Base-by-base conservation (phyloP, 2,113 vertebrate genomes). In the Dascyllus trimaculatus region DNA sequence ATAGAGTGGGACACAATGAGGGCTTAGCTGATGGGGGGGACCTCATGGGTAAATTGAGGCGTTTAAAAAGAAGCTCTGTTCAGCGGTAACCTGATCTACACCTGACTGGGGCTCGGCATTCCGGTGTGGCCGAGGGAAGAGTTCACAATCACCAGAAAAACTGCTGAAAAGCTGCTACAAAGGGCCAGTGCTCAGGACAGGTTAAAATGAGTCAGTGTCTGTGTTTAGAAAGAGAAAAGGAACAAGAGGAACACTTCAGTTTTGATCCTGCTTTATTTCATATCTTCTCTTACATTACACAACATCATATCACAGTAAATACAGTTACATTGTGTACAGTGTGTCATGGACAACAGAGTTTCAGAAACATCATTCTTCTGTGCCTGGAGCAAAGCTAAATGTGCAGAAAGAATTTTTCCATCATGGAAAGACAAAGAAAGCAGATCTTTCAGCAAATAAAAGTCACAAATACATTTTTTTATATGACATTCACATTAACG, bases 21-120 rank as follows among this genome's bases (percentile, higher is more conserved):
- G 81, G 82, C 85, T 89, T 91, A 86, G 91, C 92, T 89, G 89
- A 84, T 79, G 78, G 87, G 76, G 88, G 88, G 82, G 73, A 82
- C 77, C 90, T 92, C 83, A 87, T 88, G 85, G 93, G 90, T 92
- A 93, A 93, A 94, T 88, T 73, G 86, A 92, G 89, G 85, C 85
- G 86, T 90, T 94, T 92, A 92, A 94, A 95, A 93, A 93, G 92
- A 88, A 93, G 90, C 93, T 94, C 94, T 95, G 94, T 95, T 95
- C 91, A 78, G 84, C 8, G 63, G 95, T 93, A 95, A 95, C 92
- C 75, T 86, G 94, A 95, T 93, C 93, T 86, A 90, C 90, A 89
- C 91, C 87, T 90, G 82, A 89, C 92, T 85, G 89, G 79, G 80
- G 82, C 90, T 89, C 84, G 71, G 86, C 92, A 94, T 95, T 94